Evolutionary conservation across 2,888 invertebrate genomes (phyloP).

Genomic region (Cephus spinipes): DNA sequence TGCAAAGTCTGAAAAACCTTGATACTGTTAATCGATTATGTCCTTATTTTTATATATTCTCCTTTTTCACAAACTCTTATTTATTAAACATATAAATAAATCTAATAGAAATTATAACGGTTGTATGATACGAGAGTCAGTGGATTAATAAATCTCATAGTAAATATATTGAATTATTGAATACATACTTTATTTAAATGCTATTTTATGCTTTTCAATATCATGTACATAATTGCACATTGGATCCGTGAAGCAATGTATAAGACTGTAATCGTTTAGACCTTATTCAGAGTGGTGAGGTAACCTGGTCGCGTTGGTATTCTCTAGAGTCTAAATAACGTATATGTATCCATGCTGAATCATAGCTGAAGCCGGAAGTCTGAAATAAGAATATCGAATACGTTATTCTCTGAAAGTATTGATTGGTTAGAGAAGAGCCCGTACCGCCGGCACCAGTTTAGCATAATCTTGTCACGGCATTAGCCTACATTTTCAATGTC

Average conservation of each 20-base stretch:
- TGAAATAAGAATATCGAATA: not conserved
- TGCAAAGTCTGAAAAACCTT: constrained; percentile 69
- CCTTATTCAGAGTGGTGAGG: not conserved
- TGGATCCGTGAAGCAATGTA: not conserved
- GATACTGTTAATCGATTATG: not conserved
- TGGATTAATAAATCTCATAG: constrained; percentile 25
- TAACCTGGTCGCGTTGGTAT: not conserved
- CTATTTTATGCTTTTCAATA: not conserved
- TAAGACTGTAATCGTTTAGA: not conserved
- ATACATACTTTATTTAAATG: not conserved
- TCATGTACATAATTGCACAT: too few species aligned
- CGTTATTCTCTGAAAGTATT: constrained; percentile 6
- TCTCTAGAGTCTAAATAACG: not conserved
- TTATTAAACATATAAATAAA: not conserved
- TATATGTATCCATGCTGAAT: not conserved
- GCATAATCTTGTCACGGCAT: constrained; percentile 23
- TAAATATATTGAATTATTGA: not conserved
- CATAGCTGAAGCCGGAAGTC: not conserved
- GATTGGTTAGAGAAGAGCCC: constrained; percentile 23
- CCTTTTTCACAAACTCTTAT: constrained; percentile 1
- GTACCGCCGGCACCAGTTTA: constrained; percentile 1
- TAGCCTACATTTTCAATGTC: constrained; percentile 14
- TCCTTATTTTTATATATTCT: constrained; percentile 8
- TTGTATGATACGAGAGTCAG: constrained; percentile 30
- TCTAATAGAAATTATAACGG: constrained; percentile 9